Evolutionary conservation across 2,113 vertebrate genomes (phyloP).

Genomic region (Cyprinodon variegatus): DNA sequence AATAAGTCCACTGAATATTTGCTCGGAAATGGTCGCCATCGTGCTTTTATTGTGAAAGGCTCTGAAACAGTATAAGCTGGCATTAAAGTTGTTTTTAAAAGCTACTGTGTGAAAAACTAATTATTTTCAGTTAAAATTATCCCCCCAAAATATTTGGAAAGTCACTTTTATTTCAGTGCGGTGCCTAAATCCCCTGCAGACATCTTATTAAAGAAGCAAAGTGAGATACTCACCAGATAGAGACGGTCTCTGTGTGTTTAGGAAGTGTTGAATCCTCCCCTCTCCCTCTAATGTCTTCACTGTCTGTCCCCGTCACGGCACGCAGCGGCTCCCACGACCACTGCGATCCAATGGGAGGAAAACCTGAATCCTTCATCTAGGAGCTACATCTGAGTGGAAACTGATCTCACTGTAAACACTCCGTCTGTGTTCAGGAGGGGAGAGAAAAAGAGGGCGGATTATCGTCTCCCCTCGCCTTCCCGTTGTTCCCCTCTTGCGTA

Average conservation of each 20-base stretch:
- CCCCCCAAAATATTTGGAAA: not conserved
- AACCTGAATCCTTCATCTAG: slow-evolving; percentile 55
- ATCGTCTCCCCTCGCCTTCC: slow-evolving; percentile 36
- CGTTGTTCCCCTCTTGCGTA: slow-evolving; percentile 20
- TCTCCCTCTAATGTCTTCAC: slow-evolving; percentile 9
- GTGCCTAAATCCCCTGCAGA: not conserved
- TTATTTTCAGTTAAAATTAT: not conserved
- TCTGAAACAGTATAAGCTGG: not conserved
- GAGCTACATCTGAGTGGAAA: slow-evolving; percentile 22
- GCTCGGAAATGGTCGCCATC: not conserved
- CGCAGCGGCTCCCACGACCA: slow-evolving; percentile 23
- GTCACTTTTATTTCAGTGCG: not conserved
- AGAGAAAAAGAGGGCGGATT: slow-evolving; percentile 20
- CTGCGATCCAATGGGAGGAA: slow-evolving; percentile 31
- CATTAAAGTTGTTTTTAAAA: slow-evolving; percentile 12
- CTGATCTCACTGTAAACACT: slow-evolving; percentile 17
- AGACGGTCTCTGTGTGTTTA: not conserved
- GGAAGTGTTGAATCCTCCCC: slow-evolving; percentile 21
- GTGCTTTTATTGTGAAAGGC: slow-evolving; percentile 31
- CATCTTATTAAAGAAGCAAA: not conserved
- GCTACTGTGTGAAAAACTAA: not conserved
- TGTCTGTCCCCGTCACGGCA: slow-evolving; percentile 20
- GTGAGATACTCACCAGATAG: slow-evolving; percentile 48
- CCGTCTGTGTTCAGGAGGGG: slow-evolving; percentile 8
- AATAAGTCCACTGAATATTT: slow-evolving; percentile 49